Conservation (phyloP, 2,797 vertebrate species). For the Anabacerthia variegaticeps region DNA sequence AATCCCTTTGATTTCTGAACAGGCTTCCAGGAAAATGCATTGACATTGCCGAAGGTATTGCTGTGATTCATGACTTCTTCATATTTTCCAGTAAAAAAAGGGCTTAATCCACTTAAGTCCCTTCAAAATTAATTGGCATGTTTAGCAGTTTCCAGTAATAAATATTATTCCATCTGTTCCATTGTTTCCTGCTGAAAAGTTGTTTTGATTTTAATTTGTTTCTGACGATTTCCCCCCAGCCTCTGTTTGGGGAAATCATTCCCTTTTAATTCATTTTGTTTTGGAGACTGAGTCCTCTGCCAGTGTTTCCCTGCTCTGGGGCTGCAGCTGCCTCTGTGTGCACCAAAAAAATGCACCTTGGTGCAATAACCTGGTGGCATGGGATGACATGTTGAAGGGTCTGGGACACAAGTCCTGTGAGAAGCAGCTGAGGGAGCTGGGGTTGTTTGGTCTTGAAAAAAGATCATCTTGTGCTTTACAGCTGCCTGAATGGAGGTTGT, state of each 20-base stretch:
- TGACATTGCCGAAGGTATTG: not conserved
- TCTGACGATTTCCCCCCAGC: slow-evolving; percentile 1
- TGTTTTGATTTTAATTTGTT: slow-evolving; percentile 52
- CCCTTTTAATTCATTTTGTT: not conserved
- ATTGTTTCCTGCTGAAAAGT: slow-evolving; percentile 30
- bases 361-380: accelerated
- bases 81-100: not conserved
- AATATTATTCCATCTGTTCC: slow-evolving; percentile 42
- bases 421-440: not conserved
- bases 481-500: accelerated
- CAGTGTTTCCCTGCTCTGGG: not conserved
- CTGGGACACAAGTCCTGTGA: not conserved
- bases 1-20: not conserved
- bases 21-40: not conserved
- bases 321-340: not conserved
- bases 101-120: not conserved
- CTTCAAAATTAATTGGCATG: slow-evolving; percentile 43
- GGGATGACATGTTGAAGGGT: accelerated
- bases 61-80: slow-evolving; percentile 1
- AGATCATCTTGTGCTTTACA: accelerated
- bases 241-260: slow-evolving; percentile 31
- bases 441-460: not conserved
- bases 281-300: not conserved
- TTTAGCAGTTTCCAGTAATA: slow-evolving; percentile 53
- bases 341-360: not conserved